Conservation (phyloP, 1,140 invertebrate species). For the Metaphire vulgaris region DNA sequence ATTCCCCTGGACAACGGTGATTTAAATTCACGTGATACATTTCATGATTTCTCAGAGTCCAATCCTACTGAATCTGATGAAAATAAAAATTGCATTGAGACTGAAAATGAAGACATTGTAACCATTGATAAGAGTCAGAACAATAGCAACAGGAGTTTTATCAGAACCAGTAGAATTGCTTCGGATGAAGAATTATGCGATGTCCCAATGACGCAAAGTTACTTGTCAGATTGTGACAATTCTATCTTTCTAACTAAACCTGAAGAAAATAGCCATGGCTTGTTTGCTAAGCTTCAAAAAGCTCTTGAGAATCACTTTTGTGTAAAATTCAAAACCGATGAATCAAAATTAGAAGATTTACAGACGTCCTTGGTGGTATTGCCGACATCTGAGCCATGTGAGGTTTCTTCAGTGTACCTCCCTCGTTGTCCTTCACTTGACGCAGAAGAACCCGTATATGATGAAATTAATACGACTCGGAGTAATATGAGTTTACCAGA, state of each 20-base stretch:
- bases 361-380: no score
- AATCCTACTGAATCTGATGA: not conserved
- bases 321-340: no score
- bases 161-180: not conserved
- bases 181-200: not conserved
- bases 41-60: not conserved
- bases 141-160: not conserved
- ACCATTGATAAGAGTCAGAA: not conserved
- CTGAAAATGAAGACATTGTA: not conserved
- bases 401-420: no score
- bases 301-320: no score
- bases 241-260: not conserved
- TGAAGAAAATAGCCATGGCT: not conserved
- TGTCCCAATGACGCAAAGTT: not conserved
- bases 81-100: not conserved
- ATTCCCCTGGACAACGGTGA: not conserved
- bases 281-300: not conserved
- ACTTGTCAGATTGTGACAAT: not conserved
- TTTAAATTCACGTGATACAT: not conserved
- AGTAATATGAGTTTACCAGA: no score
- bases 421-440: no score
- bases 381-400: no score
- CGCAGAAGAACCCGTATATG: no score
- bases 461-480: no score
- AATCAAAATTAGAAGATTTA: no score